phyloP scores from a whole-genome alignment of 2,888 invertebrate species.

The Micoletzkya japonica region DNA sequence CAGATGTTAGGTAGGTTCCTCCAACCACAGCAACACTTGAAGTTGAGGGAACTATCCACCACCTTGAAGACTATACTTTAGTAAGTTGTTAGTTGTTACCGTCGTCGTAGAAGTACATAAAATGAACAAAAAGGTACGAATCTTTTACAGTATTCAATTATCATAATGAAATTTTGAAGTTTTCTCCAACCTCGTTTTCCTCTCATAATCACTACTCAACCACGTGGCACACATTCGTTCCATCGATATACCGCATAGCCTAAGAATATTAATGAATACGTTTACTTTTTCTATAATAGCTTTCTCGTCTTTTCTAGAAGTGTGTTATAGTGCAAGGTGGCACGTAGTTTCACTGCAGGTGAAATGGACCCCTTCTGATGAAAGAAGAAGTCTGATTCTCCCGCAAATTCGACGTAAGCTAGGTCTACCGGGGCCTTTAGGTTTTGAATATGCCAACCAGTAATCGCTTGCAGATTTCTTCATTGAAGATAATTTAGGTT shows the following conservation, averaged over 20 bases:
- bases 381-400: no score
- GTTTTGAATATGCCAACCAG: background rate
- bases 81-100: background rate
- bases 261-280: background rate
- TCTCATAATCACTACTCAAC: slow-evolving; percentile 18
- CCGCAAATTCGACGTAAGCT: no score
- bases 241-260: background rate
- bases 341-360: no score
- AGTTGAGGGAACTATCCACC: slow-evolving; percentile 18
- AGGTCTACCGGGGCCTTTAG: no score
- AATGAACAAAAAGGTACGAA: background rate
- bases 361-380: no score
- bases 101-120: background rate
- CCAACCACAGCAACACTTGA: slow-evolving; percentile 12
- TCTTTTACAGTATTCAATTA: background rate
- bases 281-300: background rate
- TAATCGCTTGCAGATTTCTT: no score
- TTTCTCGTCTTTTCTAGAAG: background rate
- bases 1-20: background rate
- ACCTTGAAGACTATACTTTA: background rate
- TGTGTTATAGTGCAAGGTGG: no score
- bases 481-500: no score
- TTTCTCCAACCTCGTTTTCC: slow-evolving; percentile 11
- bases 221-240: slow-evolving; percentile 19
- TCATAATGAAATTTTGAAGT: background rate